These are phyloP conservation scores for Cryptoprocta ferox DNA, from an alignment of 2,797 vertebrate genomes.

Conservation along the genomic window DNA sequence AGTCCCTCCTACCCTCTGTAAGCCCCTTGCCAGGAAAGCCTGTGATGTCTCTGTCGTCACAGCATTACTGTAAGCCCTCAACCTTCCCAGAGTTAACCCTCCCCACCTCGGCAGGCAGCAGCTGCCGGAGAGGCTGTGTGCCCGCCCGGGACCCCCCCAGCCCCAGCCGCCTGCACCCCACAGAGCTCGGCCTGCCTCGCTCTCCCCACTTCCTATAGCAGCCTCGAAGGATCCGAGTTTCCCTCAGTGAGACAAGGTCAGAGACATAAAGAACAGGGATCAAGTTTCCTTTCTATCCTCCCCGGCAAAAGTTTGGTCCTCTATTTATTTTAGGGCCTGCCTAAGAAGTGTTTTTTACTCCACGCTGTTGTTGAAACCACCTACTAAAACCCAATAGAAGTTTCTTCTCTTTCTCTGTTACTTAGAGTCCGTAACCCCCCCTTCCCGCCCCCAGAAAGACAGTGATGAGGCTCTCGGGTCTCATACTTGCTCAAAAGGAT, in stretches of 20 bases:
- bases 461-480: not conserved
- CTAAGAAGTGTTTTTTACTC: constrained; percentile 55
- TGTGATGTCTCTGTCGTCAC: constrained; percentile 95
- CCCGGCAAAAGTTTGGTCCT: constrained; percentile 46
- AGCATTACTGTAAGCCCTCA: constrained; percentile 92
- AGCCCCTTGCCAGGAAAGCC: constrained; percentile 95
- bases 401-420: constrained; percentile 30
- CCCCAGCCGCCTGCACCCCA: not conserved
- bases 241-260: constrained; percentile 77
- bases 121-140: not conserved
- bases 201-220: not conserved
- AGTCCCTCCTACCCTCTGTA: constrained; percentile 92
- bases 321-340: constrained; percentile 39
- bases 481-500: not conserved
- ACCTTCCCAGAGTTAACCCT: constrained; percentile 89
- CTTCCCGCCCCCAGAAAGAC: not conserved
- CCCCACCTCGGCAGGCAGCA: constrained; percentile 58
- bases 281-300: constrained; percentile 32
- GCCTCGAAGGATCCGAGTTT: constrained; percentile 47
- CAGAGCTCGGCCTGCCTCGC: not conserved
- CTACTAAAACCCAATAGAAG: not conserved
- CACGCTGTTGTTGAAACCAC: constrained; percentile 61
- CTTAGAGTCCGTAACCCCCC: not conserved
- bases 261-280: constrained; percentile 70
- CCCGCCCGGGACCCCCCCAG: not conserved